These are phyloP conservation scores for Panopea generosa DNA, from an alignment of 2,888 invertebrate species.

Conservation along the genomic window DNA sequence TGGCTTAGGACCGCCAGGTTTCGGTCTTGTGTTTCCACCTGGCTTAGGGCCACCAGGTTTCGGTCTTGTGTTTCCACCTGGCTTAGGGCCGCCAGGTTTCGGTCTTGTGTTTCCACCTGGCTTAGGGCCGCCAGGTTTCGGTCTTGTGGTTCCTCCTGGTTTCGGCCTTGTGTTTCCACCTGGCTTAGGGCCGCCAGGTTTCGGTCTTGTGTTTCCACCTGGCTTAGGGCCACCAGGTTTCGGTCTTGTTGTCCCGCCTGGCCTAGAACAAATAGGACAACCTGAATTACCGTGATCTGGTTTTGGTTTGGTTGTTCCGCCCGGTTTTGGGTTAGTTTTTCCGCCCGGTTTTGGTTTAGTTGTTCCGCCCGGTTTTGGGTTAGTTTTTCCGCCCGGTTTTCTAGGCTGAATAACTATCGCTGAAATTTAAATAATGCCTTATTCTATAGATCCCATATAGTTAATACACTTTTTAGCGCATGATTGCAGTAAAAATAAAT, in stretches of 20 bases:
- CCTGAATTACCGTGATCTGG: constrained; percentile 48
- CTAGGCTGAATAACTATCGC: constrained; percentile 12
- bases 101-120: constrained; percentile 27
- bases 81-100: constrained; percentile 30
- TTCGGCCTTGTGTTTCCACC: constrained; percentile 28
- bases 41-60: constrained; percentile 31
- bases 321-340: constrained; percentile 29
- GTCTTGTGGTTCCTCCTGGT: constrained; percentile 35
- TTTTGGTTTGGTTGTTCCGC: constrained; percentile 37
- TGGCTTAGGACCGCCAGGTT: constrained; percentile 50
- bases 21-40: constrained; percentile 38
- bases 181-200: constrained; percentile 26
- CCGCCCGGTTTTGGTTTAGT: constrained; percentile 28
- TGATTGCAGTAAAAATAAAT: no score
- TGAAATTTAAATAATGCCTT: background rate
- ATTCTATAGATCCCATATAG: no score
- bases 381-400: constrained; percentile 22
- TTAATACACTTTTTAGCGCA: no score
- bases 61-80: constrained; percentile 30
- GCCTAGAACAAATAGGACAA: constrained; percentile 15
- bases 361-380: constrained; percentile 33
- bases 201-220: constrained; percentile 27
- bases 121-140: constrained; percentile 12
- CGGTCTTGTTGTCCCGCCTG: constrained; percentile 39
- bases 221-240: constrained; percentile 36